These are phyloP conservation scores for Biston stratarius DNA, from an alignment of 2,888 invertebrate species.

Conservation along the genomic window DNA sequence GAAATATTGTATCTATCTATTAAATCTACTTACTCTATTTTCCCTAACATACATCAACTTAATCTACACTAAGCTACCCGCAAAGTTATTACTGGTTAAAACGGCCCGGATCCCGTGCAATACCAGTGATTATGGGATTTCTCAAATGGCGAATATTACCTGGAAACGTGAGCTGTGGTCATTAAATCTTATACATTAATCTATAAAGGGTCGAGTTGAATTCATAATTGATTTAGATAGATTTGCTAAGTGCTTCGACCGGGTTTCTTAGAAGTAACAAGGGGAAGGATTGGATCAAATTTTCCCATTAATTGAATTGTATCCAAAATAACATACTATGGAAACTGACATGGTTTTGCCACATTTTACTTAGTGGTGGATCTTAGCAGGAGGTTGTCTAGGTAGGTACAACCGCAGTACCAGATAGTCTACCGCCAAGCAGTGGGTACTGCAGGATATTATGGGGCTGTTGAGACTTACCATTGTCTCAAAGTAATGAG, in stretches of 20 bases:
- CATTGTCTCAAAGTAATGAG: too few species aligned
- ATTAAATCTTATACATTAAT: slow-evolving; percentile 22
- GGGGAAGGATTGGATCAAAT: neutral
- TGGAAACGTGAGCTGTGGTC: slow-evolving; percentile 19
- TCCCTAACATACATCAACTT: slow-evolving; percentile 5
- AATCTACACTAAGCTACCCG: slow-evolving; percentile 7
- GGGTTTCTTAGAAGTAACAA: neutral
- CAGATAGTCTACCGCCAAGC: too few species aligned
- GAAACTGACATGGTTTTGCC: too few species aligned
- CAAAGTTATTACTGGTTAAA: slow-evolving; percentile 15
- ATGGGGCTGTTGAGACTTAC: too few species aligned
- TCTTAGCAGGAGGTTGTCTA: too few species aligned
- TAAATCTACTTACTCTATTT: neutral
- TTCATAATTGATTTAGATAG: slow-evolving; percentile 13
- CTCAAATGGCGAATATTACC: slow-evolving; percentile 27
- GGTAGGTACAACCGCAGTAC: too few species aligned
- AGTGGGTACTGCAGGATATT: too few species aligned
- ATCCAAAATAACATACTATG: too few species aligned
- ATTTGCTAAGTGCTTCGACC: neutral
- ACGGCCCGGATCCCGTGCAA: neutral
- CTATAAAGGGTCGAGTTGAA: slow-evolving; percentile 12
- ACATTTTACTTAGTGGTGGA: too few species aligned
- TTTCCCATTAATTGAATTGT: neutral
- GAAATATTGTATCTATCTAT: neutral
- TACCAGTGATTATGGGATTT: slow-evolving; percentile 24